Evolutionary conservation across 2,113 vertebrate genomes (phyloP).

Genomic region (Ursus arctos): DNA sequence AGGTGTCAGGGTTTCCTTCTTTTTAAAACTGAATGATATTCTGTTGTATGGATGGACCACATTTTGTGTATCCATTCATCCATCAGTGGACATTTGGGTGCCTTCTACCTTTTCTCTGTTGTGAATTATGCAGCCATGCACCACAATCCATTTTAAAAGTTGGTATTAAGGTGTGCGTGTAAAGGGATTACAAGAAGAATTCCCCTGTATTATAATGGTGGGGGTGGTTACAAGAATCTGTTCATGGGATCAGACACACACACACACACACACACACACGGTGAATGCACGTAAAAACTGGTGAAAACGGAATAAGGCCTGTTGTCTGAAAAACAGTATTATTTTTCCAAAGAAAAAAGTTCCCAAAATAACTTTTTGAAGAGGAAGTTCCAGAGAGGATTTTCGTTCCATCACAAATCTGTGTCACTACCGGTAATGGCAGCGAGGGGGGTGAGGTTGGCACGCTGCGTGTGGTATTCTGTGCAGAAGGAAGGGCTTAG

Average conservation of each 20-base stretch:
- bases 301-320: not conserved
- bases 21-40: not conserved
- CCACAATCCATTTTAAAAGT: not conserved
- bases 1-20: not conserved
- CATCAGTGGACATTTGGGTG: not conserved
- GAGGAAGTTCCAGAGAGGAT: not conserved
- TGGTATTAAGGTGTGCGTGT: not conserved
- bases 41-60: too few species aligned
- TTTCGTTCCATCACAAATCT: not conserved
- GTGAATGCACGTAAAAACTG: not conserved
- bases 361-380: not conserved
- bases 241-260: not conserved
- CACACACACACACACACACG: not conserved
- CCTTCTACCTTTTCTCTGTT: not conserved
- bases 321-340: not conserved
- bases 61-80: not conserved
- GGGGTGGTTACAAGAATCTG: not conserved
- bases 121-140: not conserved
- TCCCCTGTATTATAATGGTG: not conserved
- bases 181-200: not conserved
- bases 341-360: not conserved
- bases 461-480: not conserved
- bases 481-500: not conserved
- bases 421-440: not conserved
- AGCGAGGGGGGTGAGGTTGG: not conserved